Conservation (phyloP, 2,888 invertebrate genomes). For the Allophyes oxyacanthae region DNA sequence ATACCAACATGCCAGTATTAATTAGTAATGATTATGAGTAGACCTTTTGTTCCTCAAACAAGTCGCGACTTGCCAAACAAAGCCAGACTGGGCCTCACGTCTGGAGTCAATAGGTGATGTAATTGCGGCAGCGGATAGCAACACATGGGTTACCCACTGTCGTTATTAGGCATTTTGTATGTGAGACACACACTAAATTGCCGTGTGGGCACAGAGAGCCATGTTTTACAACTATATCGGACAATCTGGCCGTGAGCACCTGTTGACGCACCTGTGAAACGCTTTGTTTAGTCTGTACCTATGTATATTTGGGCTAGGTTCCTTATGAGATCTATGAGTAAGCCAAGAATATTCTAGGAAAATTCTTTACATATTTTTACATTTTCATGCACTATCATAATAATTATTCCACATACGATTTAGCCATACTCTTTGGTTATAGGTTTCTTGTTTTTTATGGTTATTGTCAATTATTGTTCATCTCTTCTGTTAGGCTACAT, state of each 20-base stretch:
- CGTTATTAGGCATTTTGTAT: slow-evolving; percentile 81
- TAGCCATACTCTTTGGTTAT: too few species aligned
- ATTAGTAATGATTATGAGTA: too few species aligned
- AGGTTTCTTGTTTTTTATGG: too few species aligned
- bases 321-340: slow-evolving; percentile 26
- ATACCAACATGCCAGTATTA: too few species aligned
- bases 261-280: slow-evolving; percentile 45
- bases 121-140: slow-evolving; percentile 54
- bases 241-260: slow-evolving; percentile 61
- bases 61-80: slow-evolving; percentile 8
- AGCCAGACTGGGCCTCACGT: slow-evolving; percentile 42
- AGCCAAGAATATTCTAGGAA: slow-evolving; percentile 9
- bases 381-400: slow-evolving; percentile 4
- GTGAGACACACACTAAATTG: slow-evolving; percentile 73
- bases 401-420: too few species aligned
- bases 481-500: too few species aligned
- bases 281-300: slow-evolving; percentile 52
- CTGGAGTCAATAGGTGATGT: slow-evolving; percentile 69
- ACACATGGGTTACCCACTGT: slow-evolving; percentile 59
- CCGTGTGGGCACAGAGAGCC: slow-evolving; percentile 50
- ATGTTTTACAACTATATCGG: slow-evolving; percentile 56
- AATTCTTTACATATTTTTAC: slow-evolving; percentile 18
- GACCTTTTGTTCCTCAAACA: too few species aligned
- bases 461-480: too few species aligned
- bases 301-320: slow-evolving; percentile 37